Base-by-base conservation (phyloP, 2,113 vertebrate genomes). In the Nothobranchius kuhntae region DNA sequence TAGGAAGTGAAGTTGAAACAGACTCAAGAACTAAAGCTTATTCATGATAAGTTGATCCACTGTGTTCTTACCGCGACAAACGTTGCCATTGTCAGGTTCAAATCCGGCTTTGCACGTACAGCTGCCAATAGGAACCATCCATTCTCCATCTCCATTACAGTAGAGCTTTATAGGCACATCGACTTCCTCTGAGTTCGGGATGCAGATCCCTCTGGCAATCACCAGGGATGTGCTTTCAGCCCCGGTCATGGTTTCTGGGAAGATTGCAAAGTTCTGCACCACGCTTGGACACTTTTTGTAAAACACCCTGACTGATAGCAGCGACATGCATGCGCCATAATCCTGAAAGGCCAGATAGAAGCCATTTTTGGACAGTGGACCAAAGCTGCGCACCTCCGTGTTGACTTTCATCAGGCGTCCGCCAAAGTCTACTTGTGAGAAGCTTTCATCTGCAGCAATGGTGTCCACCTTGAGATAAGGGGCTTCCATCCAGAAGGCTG, bases 401-500 rank as follows among this genome's bases (percentile, higher is more conserved):
- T 99, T 99, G 68, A 99, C 97, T 75, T 99, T 99, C 97, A 99
- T 99, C 84, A 99, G 85, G 61, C 98, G 94, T 24, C 98, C 98
- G 6, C 97, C 98, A 40, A 99, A 98, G 89, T 99, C 98, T 89
- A 99, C 98, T 88, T 99, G 97, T 13, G 98, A 99, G 91, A 99
- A 99, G 91, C 98, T 99, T 88, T 99, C 97, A 14, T 99, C 98
- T 6, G 97, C 97, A 50, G 98, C 98, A 44, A 99, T 99, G 70
- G 98, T 99, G 94, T 99, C 97, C 79, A 99, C 98, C 87, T 99
- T 99, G 87, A 98, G 94, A 91, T 99, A 99, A 78, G 98, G 98
- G 7, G 96, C 95, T 90, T 99, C 97, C 5, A 95, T 98, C 98
- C 96, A 99, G 91, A 99, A 98, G 73, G 96, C 92, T 0, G 95